These are phyloP conservation scores for Coendou prehensilis DNA, from an alignment of 2,797 vertebrate species.

Conservation along the genomic window DNA sequence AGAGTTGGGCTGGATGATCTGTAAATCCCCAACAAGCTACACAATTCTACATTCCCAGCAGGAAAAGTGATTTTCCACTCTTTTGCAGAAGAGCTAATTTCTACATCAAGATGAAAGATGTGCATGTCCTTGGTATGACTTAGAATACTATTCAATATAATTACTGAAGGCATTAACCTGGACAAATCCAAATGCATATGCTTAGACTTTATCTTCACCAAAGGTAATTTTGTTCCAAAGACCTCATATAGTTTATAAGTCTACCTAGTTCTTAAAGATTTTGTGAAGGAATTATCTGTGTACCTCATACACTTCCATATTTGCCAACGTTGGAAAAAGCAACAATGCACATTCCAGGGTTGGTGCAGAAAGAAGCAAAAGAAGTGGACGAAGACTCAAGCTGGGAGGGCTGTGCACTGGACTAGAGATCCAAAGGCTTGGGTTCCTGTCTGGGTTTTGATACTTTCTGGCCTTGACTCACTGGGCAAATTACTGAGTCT, in stretches of 20 bases:
- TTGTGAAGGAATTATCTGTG: neutral
- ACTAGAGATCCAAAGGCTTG: neutral
- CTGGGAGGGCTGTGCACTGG: neutral
- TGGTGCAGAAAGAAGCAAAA: neutral
- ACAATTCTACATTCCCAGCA: neutral
- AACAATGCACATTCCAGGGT: neutral
- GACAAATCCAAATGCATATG: neutral
- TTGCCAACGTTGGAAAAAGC: neutral
- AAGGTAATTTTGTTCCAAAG: neutral
- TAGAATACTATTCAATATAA: neutral
- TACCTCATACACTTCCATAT: neutral
- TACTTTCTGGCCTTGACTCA: neutral
- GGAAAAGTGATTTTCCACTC: neutral
- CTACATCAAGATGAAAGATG: neutral
- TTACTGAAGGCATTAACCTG: neutral
- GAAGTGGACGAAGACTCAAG: neutral
- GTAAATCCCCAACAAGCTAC: neutral
- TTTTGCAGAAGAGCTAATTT: neutral
- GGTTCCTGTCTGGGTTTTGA: neutral
- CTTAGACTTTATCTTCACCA: neutral
- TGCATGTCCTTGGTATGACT: neutral
- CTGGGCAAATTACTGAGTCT: neutral
- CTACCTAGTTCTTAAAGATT: conserved; percentile 3
- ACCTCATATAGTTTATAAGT: neutral
- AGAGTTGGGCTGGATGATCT: neutral